Percentiles rank a stretch among this genome's conserved stretches.
Conservation (phyloP, 2,888 invertebrate genomes). For the Osedax fenrisi region DNA sequence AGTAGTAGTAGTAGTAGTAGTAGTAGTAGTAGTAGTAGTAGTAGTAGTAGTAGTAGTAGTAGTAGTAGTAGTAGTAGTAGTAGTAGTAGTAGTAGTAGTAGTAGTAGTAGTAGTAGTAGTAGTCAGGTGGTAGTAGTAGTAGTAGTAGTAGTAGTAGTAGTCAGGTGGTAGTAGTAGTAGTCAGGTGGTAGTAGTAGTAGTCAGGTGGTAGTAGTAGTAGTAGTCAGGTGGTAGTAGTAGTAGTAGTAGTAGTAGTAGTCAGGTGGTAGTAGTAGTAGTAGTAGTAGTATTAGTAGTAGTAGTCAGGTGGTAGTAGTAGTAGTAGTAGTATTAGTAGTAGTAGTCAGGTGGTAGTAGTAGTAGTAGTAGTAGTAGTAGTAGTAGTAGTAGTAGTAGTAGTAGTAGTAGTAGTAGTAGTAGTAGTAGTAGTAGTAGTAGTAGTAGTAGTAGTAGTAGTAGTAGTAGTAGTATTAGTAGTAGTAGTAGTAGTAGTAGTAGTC, state of each 20-base stretch:
- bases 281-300: constrained; percentile 21
- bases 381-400: background rate
- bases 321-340: constrained; percentile 20
- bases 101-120: background rate
- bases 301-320: constrained; percentile 17
- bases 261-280: constrained; percentile 16
- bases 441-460: background rate
- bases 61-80: background rate
- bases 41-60: background rate
- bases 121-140: background rate
- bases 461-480: background rate
- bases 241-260: constrained; percentile 19
- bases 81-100: background rate
- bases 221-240: constrained; percentile 17
- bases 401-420: background rate
- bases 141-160: constrained; percentile 6
- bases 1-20: background rate
- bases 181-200: constrained; percentile 14
- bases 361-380: background rate
- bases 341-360: constrained; percentile 10
- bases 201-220: constrained; percentile 21
- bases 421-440: background rate
- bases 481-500: background rate
- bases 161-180: constrained; percentile 14
- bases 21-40: background rate